phyloP scores from a whole-genome alignment of 2,113 vertebrate species.

The Aldabrachelys gigantea region DNA sequence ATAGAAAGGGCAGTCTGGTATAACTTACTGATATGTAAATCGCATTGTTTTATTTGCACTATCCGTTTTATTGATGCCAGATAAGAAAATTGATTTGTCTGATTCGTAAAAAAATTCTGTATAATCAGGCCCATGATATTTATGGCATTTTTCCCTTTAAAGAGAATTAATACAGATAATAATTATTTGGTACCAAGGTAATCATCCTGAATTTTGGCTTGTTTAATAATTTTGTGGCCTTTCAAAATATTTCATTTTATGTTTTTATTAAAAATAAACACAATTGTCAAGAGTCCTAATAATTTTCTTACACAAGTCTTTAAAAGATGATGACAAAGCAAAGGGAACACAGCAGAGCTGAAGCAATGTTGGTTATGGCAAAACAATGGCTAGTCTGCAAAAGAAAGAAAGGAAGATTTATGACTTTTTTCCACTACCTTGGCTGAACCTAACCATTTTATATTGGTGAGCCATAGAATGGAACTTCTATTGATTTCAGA shows the following conservation, averaged over 20 bases:
- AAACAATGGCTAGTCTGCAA: neutral
- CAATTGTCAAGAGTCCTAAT: neutral
- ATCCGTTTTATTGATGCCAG: neutral
- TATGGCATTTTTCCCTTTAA: neutral
- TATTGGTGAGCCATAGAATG: constrained; percentile 42
- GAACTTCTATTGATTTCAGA: constrained; percentile 58
- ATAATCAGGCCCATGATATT: neutral
- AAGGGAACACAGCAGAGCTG: neutral
- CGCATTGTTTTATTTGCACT: neutral
- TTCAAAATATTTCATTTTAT: neutral
- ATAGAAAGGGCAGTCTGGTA: neutral
- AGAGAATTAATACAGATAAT: neutral
- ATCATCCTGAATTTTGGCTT: neutral
- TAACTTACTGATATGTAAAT: neutral
- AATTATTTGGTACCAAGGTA: too few relatives aligned
- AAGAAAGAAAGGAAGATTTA: constrained; percentile 41
- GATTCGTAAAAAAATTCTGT: neutral
- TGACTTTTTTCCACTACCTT: constrained; percentile 36
- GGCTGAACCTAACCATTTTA: constrained; percentile 28
- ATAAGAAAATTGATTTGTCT: neutral
- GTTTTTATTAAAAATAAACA: neutral
- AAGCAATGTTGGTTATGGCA: neutral
- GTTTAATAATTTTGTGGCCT: neutral
- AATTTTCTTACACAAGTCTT: neutral
- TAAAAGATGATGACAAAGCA: neutral